A percentile compares a stretch with the other conserved stretches of the same genome.
Evolutionary conservation across 2,888 invertebrate species (phyloP).

Genomic region (Tetragonula carbonaria): DNA sequence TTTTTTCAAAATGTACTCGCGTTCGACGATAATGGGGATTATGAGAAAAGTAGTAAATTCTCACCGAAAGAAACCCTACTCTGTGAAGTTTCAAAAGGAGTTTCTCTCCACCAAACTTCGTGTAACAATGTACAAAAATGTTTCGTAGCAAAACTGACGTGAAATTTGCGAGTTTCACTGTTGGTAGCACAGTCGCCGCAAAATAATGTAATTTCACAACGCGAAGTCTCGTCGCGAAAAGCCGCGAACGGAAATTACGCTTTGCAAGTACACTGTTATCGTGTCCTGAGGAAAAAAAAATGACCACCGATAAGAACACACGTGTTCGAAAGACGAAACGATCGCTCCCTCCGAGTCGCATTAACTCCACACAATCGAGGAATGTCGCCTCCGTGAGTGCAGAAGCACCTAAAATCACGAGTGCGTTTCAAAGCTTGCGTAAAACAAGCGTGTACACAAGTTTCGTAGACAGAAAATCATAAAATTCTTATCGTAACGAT

Average conservation of each 20-base stretch:
- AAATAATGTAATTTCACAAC: slow-evolving; percentile 19
- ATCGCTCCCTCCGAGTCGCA: slow-evolving; percentile 51
- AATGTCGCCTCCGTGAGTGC: slow-evolving; percentile 53
- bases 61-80: neutral
- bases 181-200: neutral
- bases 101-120: no score
- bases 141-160: neutral
- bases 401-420: slow-evolving; percentile 45
- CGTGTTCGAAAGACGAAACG: slow-evolving; percentile 75
- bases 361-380: slow-evolving; percentile 52
- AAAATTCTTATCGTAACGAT: neutral
- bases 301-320: slow-evolving; percentile 74
- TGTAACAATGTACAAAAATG: no score
- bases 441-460: neutral
- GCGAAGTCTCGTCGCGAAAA: slow-evolving; percentile 39
- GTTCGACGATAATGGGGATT: neutral
- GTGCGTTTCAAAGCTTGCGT: slow-evolving; percentile 3
- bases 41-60: neutral
- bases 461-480: neutral
- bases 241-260: slow-evolving; percentile 62
- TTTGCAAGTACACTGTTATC: slow-evolving; percentile 64
- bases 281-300: slow-evolving; percentile 66
- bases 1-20: neutral
- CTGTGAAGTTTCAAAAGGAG: no score
- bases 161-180: neutral